Conservation (phyloP, 2,113 vertebrate genomes). For the Apteryx owenii region DNA sequence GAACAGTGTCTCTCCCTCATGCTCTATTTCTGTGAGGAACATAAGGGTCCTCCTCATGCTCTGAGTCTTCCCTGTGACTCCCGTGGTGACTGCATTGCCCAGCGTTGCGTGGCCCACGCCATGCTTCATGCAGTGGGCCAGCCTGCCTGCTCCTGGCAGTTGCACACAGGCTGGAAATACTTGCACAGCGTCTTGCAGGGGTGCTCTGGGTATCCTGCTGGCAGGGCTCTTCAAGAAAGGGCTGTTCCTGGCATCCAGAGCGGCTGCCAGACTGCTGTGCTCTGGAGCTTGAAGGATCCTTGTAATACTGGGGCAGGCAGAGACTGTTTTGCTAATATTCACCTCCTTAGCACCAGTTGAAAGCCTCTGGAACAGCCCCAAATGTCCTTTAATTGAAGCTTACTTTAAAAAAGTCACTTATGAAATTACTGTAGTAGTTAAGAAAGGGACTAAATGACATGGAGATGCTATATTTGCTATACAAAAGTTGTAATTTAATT, state of each 20-base stretch:
- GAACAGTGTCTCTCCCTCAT: too few relatives aligned
- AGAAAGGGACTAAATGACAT: neutral
- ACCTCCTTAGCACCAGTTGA: neutral
- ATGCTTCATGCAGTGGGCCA: too few relatives aligned
- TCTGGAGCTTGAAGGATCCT: neutral
- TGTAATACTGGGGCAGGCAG: neutral
- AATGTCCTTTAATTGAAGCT: neutral
- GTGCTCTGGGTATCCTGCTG: neutral
- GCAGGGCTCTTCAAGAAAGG: neutral
- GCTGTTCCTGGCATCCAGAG: neutral
- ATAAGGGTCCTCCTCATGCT: neutral
- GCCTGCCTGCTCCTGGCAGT: neutral
- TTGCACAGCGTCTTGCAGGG: neutral
- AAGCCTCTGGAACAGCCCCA: neutral
- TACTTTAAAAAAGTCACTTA: fast-evolving
- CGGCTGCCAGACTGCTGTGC: fast-evolving
- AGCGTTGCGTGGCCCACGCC: too few relatives aligned
- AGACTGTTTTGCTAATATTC: neutral
- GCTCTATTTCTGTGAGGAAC: neutral
- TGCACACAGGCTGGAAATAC: neutral
- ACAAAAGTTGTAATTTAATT: neutral
- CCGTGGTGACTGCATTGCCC: neutral
- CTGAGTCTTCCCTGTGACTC: neutral
- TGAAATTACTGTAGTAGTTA: neutral
- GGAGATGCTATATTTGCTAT: neutral